These are phyloP conservation scores for Mobula hypostoma DNA, from an alignment of 2,113 vertebrate genomes.

Conservation along the genomic window DNA sequence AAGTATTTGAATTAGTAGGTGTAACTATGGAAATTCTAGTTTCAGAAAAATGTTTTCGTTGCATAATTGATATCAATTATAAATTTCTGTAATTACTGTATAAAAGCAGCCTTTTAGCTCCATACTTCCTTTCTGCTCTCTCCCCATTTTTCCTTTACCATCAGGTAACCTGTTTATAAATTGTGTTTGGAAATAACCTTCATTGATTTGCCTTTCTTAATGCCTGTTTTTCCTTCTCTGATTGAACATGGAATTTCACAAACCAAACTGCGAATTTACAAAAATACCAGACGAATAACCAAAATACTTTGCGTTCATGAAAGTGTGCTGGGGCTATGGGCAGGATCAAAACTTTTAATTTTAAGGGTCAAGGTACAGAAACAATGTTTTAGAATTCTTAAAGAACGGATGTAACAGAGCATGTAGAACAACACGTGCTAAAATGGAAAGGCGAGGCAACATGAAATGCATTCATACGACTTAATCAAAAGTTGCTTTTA, in stretches of 20 bases:
- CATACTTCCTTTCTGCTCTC: too few species aligned
- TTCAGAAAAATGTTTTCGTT: neutral
- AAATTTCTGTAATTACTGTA: neutral
- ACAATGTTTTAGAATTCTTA: neutral
- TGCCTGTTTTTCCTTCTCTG: too few species aligned
- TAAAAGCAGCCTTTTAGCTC: neutral
- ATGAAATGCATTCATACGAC: neutral
- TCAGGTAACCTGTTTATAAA: neutral
- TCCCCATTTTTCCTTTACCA: neutral
- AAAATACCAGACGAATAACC: too few species aligned
- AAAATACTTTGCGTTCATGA: neutral
- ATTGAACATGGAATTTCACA: too few species aligned
- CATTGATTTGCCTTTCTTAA: neutral
- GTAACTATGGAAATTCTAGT: neutral
- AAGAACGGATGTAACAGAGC: neutral
- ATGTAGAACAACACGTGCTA: neutral
- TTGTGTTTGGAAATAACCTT: neutral
- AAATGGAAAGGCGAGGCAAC: neutral
- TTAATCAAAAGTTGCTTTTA: neutral
- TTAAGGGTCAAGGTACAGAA: neutral
- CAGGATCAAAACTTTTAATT: neutral
- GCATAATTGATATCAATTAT: neutral
- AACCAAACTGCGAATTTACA: too few species aligned
- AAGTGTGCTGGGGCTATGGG: neutral
- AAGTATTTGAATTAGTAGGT: too few species aligned